Percentiles rank a stretch among this genome's conserved stretches.
phyloP scores from a whole-genome alignment of 2,113 vertebrate genomes.

The Mus pahari region DNA sequence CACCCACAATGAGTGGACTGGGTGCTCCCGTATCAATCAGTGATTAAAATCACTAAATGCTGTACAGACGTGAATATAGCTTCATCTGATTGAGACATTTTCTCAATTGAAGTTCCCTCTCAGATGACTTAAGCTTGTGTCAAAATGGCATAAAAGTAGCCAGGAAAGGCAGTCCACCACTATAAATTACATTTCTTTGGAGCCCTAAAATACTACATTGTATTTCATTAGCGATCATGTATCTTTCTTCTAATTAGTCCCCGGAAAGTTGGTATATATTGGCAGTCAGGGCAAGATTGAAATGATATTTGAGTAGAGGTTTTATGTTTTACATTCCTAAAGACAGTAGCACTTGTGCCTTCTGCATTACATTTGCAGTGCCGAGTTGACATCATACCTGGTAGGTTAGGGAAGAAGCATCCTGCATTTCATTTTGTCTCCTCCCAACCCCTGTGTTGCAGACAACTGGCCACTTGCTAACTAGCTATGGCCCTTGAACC shows the following conservation, averaged over 20 bases:
- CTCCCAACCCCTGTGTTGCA: neutral
- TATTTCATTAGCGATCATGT: conserved; percentile 1
- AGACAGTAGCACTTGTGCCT: neutral
- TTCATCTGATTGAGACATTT: neutral
- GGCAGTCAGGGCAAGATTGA: conserved; percentile 5
- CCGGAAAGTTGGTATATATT: neutral
- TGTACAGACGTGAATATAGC: neutral
- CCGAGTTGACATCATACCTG: neutral
- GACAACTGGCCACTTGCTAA: neutral
- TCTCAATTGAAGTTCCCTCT: neutral
- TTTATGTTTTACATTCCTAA: conserved; percentile 8
- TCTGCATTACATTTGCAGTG: neutral
- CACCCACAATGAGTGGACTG: neutral
- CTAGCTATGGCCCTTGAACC: neutral
- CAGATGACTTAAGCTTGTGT: neutral
- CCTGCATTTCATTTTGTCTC: neutral
- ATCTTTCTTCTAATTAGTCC: neutral
- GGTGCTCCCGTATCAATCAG: neutral
- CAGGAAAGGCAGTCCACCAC: neutral
- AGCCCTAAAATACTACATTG: neutral
- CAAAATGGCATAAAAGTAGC: neutral
- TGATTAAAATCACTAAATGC: neutral
- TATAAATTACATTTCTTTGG: neutral
- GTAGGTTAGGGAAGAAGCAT: no score
- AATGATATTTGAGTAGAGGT: neutral